These are phyloP conservation scores for Nasalis larvatus DNA, from an alignment of 2,113 vertebrate species.

Conservation along the genomic window DNA sequence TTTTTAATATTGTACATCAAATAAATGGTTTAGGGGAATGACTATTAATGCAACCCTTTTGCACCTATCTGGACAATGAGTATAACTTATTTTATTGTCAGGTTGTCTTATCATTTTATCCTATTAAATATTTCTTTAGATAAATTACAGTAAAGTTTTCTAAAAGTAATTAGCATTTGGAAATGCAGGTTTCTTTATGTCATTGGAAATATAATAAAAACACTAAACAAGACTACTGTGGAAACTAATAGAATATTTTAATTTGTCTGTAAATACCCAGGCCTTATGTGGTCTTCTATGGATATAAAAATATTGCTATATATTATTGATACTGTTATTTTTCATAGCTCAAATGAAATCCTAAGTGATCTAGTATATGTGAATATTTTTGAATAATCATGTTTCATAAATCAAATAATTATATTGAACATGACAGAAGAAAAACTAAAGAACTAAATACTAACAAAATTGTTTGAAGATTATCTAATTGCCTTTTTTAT, in stretches of 20 bases:
- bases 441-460: neutral
- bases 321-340: neutral
- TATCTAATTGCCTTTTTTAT: neutral
- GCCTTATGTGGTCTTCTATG: neutral
- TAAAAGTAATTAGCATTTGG: slow-evolving; percentile 22
- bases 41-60: neutral
- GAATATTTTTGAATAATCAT: slow-evolving; percentile 6
- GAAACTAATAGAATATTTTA: slow-evolving; percentile 8
- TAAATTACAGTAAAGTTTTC: neutral
- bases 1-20: neutral
- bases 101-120: neutral
- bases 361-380: neutral
- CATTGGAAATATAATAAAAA: slow-evolving; percentile 39
- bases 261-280: neutral
- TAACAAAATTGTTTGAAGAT: neutral
- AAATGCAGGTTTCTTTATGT: neutral
- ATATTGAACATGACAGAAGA: neutral
- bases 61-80: neutral
- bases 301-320: neutral
- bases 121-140: neutral
- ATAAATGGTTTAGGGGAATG: neutral
- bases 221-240: neutral
- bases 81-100: neutral
- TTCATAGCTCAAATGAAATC: slow-evolving; percentile 1
- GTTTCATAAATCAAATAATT: neutral